phyloP scores from a whole-genome alignment of 2,797 vertebrate species.

The Poeciliopsis gracilis region DNA sequence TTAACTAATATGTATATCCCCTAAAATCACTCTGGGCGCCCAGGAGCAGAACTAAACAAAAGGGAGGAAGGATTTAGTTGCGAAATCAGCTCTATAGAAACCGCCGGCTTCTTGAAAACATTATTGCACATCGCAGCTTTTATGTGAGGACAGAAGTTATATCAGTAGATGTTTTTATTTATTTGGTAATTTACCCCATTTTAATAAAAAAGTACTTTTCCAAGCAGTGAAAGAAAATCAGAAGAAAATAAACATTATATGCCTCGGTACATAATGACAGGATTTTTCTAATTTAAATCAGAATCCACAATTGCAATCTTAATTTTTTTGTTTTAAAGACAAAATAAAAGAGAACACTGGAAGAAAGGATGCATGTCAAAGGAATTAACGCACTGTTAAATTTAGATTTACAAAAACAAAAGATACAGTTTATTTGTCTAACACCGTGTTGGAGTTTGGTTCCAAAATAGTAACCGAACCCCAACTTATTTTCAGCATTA shows the following conservation, averaged over 20 bases:
- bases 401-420: background rate
- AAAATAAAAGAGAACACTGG: background rate
- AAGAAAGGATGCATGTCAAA: background rate
- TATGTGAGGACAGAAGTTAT: background rate
- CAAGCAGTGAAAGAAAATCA: background rate
- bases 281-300: background rate
- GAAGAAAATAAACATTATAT: background rate
- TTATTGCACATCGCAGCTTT: background rate
- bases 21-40: background rate
- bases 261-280: background rate
- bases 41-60: background rate
- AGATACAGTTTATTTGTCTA: conserved; percentile 2
- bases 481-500: conserved; percentile 50
- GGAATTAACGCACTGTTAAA: background rate
- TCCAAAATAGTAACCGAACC: conserved; percentile 35
- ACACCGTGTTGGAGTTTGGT: background rate
- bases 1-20: background rate
- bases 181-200: background rate
- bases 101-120: background rate
- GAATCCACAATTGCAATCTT: background rate
- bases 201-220: background rate
- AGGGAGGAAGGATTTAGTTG: background rate
- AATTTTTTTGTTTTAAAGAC: background rate
- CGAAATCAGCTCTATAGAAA: background rate
- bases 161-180: background rate